These are phyloP conservation scores for Tricholaema leucomelas DNA, from an alignment of 2,113 vertebrate species.

Conservation along the genomic window DNA sequence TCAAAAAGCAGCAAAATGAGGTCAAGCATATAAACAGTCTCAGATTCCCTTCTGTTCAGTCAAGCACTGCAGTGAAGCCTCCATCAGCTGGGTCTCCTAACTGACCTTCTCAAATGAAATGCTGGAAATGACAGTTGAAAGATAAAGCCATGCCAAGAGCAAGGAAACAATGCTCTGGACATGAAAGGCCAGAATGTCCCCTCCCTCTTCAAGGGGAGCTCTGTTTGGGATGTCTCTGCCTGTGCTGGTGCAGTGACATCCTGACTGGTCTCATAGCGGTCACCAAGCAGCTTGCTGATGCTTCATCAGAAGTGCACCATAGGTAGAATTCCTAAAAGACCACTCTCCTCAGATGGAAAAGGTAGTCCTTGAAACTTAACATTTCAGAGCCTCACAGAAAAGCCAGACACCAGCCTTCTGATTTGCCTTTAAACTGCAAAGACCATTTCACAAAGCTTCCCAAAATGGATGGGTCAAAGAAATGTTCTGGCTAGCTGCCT, in stretches of 20 bases:
- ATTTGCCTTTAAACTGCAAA: too few species aligned
- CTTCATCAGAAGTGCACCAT: too few species aligned
- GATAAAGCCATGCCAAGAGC: neutral
- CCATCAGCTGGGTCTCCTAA: neutral
- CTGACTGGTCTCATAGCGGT: too few species aligned
- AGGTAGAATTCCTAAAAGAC: neutral
- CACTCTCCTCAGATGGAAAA: neutral
- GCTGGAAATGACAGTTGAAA: neutral
- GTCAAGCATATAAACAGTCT: neutral
- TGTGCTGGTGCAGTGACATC: neutral
- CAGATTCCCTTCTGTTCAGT: neutral
- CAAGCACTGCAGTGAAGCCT: neutral
- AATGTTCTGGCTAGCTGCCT: too few species aligned
- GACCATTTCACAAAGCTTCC: too few species aligned
- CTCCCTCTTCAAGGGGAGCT: neutral
- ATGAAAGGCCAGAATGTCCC: neutral
- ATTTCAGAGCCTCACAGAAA: neutral
- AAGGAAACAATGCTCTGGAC: neutral
- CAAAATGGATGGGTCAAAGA: too few species aligned
- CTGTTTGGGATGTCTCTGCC: neutral
- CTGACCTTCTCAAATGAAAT: neutral
- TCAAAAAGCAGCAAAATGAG: rapidly evolving
- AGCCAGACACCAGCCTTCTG: neutral
- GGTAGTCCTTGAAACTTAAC: too few species aligned
- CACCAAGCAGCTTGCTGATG: neutral